These are phyloP conservation scores for Cryptoblepharus egeriae DNA, from an alignment of 2,797 vertebrate species.

Conservation along the genomic window DNA sequence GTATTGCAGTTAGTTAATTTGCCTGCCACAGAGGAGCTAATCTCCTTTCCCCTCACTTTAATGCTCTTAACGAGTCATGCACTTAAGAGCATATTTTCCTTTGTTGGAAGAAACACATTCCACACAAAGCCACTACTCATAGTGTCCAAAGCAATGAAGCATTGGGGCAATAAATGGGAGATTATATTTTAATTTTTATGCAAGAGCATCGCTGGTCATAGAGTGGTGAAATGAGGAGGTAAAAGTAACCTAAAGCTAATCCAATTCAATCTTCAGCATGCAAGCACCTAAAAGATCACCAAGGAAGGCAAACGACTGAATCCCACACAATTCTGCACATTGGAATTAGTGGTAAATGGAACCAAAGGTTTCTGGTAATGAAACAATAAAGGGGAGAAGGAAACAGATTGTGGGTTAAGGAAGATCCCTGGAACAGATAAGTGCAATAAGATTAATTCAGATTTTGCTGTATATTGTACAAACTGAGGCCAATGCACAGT, in stretches of 20 bases:
- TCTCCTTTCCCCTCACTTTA: conserved; percentile 14
- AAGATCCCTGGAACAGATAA: neutral
- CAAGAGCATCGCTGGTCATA: neutral
- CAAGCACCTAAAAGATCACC: neutral
- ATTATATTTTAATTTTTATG: neutral
- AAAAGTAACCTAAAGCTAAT: neutral
- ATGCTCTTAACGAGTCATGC: conserved; percentile 32
- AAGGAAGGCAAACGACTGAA: conserved; percentile 3
- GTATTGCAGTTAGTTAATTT: conserved; percentile 28
- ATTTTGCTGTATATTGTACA: neutral
- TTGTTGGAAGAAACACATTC: conserved; percentile 20
- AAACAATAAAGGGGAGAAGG: neutral
- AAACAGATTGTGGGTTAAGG: neutral
- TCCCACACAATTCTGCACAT: neutral
- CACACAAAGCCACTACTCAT: conserved; percentile 1
- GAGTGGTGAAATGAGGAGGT: neutral
- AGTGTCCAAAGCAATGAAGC: conserved; percentile 1
- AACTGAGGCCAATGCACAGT: no score
- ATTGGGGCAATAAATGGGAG: conserved; percentile 21
- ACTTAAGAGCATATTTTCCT: conserved; percentile 35
- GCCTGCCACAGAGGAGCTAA: conserved; percentile 28
- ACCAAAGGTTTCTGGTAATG: neutral
- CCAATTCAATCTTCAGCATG: neutral
- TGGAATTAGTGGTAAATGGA: neutral
- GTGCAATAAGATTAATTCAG: neutral